A percentile compares a stretch with the other conserved stretches of the same genome.
Evolutionary conservation across 2,113 vertebrate species (phyloP).

Genomic region (Gasterosteus aculeatus): DNA sequence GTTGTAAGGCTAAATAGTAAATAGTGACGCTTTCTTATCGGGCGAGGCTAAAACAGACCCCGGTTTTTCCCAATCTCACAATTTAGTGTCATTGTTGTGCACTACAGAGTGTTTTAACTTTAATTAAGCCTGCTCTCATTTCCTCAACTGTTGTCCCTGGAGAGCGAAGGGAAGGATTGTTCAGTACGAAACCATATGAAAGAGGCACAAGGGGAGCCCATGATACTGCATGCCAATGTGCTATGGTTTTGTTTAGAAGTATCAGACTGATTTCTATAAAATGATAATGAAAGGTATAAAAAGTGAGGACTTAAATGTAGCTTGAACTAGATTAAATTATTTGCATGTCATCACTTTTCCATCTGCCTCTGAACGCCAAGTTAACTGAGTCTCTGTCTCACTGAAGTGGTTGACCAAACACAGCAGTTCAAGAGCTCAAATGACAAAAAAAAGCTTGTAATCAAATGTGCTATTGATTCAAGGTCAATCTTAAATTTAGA

Average conservation of each 20-base stretch:
- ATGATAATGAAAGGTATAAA: neutral
- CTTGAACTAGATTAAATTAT: neutral
- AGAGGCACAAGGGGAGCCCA: neutral
- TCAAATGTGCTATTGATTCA: slow-evolving; percentile 51
- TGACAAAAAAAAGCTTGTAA: slow-evolving; percentile 28
- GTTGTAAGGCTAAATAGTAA: slow-evolving; percentile 56
- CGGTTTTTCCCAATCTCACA: slow-evolving; percentile 58
- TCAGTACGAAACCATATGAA: slow-evolving; percentile 3
- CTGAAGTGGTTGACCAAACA: slow-evolving; percentile 6
- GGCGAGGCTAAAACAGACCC: slow-evolving; percentile 37
- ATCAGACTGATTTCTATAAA: neutral
- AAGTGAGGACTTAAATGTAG: neutral
- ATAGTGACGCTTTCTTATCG: slow-evolving; percentile 66
- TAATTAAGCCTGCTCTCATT: slow-evolving; percentile 37
- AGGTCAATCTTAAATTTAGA: slow-evolving; percentile 32
- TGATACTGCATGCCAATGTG: neutral
- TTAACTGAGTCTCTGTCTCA: neutral
- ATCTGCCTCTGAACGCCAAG: slow-evolving; percentile 2
- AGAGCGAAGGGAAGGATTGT: slow-evolving; percentile 19
- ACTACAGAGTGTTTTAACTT: slow-evolving; percentile 20
- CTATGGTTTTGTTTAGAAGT: slow-evolving; percentile 5
- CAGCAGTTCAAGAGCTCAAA: slow-evolving; percentile 26
- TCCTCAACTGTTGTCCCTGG: slow-evolving; percentile 17
- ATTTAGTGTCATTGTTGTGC: slow-evolving; percentile 55
- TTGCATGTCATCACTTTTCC: neutral